A percentile compares a stretch with the other conserved stretches of the same genome.
Conservation (phyloP, 2,888 invertebrate genomes). For the Salpingus planirostris region DNA sequence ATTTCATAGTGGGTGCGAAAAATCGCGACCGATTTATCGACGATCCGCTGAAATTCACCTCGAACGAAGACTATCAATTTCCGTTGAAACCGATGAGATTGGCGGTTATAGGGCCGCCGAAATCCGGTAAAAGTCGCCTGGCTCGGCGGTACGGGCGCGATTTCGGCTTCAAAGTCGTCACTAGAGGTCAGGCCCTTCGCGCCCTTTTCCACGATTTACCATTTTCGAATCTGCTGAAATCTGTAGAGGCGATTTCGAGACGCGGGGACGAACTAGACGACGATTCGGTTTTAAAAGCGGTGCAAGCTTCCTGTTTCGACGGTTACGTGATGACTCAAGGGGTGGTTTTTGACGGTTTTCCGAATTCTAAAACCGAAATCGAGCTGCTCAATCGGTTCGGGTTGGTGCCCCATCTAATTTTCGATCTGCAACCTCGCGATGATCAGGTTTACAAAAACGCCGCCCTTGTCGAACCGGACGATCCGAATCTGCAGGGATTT, state of each 20-base stretch:
- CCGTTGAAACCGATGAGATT: conserved; percentile 48
- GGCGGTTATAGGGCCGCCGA: conserved; percentile 53
- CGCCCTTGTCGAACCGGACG: background rate
- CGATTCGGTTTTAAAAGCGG: conserved; percentile 44
- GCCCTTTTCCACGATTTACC: conserved; percentile 43
- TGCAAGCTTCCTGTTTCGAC: conserved; percentile 47
- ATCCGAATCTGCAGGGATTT: conserved; percentile 15
- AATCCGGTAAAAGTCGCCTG: conserved; percentile 52
- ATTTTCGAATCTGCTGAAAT: conserved; percentile 45
- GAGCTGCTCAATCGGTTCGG: conserved; percentile 44
- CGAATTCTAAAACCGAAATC: conserved; percentile 45
- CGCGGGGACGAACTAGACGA: conserved; percentile 42
- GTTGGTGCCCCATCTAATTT: conserved; percentile 49
- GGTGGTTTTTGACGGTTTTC: conserved; percentile 56
- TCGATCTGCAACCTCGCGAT: conserved; percentile 44
- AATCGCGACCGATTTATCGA: conserved; percentile 45
- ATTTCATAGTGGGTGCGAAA: conserved; percentile 47
- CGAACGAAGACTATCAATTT: conserved; percentile 39
- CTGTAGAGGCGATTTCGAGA: conserved; percentile 38
- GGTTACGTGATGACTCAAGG: conserved; percentile 46
- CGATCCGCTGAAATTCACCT: conserved; percentile 50
- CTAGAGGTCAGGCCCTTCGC: conserved; percentile 47
- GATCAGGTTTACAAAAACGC: conserved; percentile 35
- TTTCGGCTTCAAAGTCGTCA: conserved; percentile 48
- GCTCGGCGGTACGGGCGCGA: conserved; percentile 46